phyloP scores from a whole-genome alignment of 1,140 invertebrate species.

The Drosophila willistoni region DNA sequence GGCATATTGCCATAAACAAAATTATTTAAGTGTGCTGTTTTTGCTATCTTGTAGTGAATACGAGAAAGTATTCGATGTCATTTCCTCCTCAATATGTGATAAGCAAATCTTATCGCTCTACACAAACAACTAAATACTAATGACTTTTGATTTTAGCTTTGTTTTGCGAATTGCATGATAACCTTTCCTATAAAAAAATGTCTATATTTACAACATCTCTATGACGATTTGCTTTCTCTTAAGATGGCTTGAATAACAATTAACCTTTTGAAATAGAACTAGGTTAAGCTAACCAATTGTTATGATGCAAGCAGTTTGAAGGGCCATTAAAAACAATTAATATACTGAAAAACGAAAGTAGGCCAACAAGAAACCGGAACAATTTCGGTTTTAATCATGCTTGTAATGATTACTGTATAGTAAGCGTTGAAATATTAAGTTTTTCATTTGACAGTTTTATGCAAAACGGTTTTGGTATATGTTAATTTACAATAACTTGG shows the following conservation, averaged over 20 bases:
- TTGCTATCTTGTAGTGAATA: background rate
- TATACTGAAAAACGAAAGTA: conserved; percentile 27
- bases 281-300: conserved; percentile 3
- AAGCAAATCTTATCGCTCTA: background rate
- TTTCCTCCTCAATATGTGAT: background rate
- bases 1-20: conserved; percentile 42
- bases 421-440: too few species aligned
- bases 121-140: background rate
- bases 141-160: background rate
- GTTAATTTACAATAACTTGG: too few species aligned
- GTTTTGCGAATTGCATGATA: background rate
- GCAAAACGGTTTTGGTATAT: too few species aligned
- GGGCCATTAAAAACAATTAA: conserved; percentile 48
- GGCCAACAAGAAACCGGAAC: conserved; percentile 23
- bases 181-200: background rate
- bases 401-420: too few species aligned
- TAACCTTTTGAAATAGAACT: conserved; percentile 1
- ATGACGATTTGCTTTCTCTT: background rate
- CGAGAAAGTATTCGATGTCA: background rate
- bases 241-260: background rate
- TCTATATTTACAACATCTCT: background rate
- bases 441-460: too few species aligned
- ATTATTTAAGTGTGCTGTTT: conserved; percentile 1
- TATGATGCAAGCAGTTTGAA: conserved; percentile 9
- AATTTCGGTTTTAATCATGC: too few species aligned